A percentile compares a stretch with the other conserved stretches of the same genome.
These are phyloP conservation scores for Microtus ochrogaster DNA, from an alignment of 2,113 vertebrate species.

Conservation along the genomic window DNA sequence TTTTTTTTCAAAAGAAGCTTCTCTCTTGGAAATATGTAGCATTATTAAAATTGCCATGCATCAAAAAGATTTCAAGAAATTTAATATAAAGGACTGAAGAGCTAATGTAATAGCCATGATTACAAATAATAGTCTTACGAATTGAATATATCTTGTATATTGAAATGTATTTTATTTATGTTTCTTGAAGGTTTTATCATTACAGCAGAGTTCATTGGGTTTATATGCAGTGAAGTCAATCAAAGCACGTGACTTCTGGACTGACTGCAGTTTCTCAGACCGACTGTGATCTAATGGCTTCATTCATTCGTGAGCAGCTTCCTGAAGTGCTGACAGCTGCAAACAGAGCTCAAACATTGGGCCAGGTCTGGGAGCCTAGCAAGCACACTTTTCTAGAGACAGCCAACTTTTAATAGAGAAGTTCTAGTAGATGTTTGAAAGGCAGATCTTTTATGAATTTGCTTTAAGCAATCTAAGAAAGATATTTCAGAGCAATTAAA, in stretches of 20 bases:
- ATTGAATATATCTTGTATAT: slow-evolving; percentile 1
- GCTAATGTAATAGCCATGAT: not conserved
- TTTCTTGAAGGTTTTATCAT: not conserved
- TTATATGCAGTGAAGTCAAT: slow-evolving; percentile 29
- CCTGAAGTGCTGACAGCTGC: not conserved
- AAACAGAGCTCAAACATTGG: not conserved
- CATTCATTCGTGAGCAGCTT: not conserved
- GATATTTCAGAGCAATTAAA: not conserved
- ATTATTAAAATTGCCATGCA: slow-evolving; percentile 9
- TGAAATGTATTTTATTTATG: not conserved
- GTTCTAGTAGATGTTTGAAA: not conserved
- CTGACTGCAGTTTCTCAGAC: not conserved
- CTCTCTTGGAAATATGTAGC: not conserved
- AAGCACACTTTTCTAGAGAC: not conserved
- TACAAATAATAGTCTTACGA: slow-evolving; percentile 2
- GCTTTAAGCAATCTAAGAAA: slow-evolving; percentile 12
- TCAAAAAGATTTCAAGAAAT: slow-evolving; percentile 25
- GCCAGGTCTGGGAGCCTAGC: not conserved
- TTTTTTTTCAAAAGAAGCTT: not conserved
- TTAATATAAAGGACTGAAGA: not conserved
- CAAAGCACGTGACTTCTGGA: not conserved
- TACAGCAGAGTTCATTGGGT: not conserved
- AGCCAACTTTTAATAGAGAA: not conserved
- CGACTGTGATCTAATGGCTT: not conserved
- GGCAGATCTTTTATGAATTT: not conserved